Evolutionary conservation across 2,797 vertebrate species (phyloP), one percentile per base, ranked within the genome.

Genomic region (Coendou prehensilis): DNA sequence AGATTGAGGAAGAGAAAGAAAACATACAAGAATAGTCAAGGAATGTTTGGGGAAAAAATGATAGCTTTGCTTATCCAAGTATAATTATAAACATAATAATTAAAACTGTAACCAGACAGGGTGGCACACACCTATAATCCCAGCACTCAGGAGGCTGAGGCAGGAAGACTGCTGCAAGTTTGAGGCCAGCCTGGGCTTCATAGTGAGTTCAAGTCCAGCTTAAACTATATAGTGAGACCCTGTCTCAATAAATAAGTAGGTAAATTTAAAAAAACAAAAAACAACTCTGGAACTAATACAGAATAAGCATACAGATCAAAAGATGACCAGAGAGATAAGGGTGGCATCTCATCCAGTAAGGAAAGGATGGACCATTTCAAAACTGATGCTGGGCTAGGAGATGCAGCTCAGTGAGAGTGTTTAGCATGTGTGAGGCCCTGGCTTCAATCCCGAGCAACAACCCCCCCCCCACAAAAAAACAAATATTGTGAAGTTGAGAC

Each of bases 21-120:
- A 69, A 93, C 93, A 97, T 2, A 23, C 2, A 93, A 86, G 64
- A 95, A 94, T 0, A 76, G 26, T 94, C 41, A 79, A 82, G 45
- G 52, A 86, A 76, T 69, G 11, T 76, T 84, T 93, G 37, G 23
- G 56, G 28, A 75, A 85, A 78, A 87, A 81, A 84, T 61, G 69
- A 20, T 4, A 89, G 54, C 33, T 80, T 64, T 80, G 50, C 20
- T n/a, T 85, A 56, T 7, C 59, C 10, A 81, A 93, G 91, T 45
- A 28, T 23, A 87, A 84, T 81, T 91, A 84, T 52, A 86, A 89
- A 59, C 73, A 1, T 17, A 96, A 86, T 83, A 76, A 87, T 37
- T 45, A 82, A 93, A 92, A 82, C 47, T 47, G 41, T 45, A 75
- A 23, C 11, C 23, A 75, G 71, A 45, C 14, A 13, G 41, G 7